Base-by-base conservation (phyloP, 2,113 vertebrate species). In the Cettia cetti region DNA sequence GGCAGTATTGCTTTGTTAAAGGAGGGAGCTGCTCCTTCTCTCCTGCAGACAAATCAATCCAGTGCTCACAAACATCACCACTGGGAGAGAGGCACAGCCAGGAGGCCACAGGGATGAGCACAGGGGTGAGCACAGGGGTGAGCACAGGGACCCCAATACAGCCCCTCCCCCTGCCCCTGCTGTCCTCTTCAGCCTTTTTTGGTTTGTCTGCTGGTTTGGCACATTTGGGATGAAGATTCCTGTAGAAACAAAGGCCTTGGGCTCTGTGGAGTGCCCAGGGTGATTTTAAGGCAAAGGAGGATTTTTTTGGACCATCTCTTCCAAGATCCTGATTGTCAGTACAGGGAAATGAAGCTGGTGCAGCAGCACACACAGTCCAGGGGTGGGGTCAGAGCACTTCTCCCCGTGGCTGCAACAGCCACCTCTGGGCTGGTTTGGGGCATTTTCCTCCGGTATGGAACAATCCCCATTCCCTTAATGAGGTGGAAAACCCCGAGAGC, bases 131-230 rank as follows among this genome's bases (percentile, higher is more conserved):
- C n/a, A n/a, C n/a, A n/a, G n/a, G n/a, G n/a, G n/a, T n/a, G n/a
- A n/a, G n/a, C 13, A 1, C 12, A 4, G 31, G 56, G 35, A 81
- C 30, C 35, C 59, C 1, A 0, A 24, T 2, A 14, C 61, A 59
- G 40, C n/a, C 54, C 40, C 45, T 10, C 27, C 79, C 50, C 31
- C 2, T 7, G n/a, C 11, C 45, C 66, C 31, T 1, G 0, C n/a
- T 30, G 42, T 61, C 56, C 81, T 78, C 59, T 35, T 31, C 23
- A 7, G 65, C 61, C 28, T 75, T 93, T 95, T 96, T 97, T 93
- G 94, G 92, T 94, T 83, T 83, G 30, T 88, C 94, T 85, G 71
- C 63, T 96, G 11, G 47, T 93, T 92, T 95, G 95, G 93, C 92
- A 96, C 47, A 0, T 72, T 65, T 24, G 77, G 75, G 66, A 42